A percentile compares a stretch with the other conserved stretches of the same genome.
These are phyloP conservation scores for Butorides virescens DNA, from an alignment of 2,113 vertebrate species.

Conservation along the genomic window DNA sequence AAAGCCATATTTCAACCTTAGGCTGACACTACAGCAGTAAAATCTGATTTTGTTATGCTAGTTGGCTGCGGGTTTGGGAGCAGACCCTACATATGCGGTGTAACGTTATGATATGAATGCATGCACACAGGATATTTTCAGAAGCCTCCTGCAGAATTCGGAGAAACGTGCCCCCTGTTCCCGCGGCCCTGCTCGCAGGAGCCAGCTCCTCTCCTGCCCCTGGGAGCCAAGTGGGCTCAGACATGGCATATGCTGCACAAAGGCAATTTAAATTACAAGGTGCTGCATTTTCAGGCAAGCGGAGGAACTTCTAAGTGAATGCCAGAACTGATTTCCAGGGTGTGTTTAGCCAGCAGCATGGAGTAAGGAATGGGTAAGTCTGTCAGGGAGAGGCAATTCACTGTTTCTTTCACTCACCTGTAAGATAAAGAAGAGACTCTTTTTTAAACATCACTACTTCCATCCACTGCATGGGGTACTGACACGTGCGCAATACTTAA, in stretches of 20 bases:
- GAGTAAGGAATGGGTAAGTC: background rate
- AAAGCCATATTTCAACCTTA: slow-evolving; percentile 62
- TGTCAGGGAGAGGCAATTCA: background rate
- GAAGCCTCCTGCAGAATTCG: background rate
- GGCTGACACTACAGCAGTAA: slow-evolving; percentile 61
- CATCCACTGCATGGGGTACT: background rate
- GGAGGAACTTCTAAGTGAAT: background rate
- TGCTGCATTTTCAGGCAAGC: slow-evolving; percentile 34
- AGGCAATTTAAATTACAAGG: slow-evolving; percentile 43
- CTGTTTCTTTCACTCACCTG: background rate
- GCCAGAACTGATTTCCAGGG: slow-evolving; percentile 29
- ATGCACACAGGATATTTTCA: slow-evolving; percentile 36
- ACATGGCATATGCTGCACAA: background rate
- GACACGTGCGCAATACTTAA: background rate
- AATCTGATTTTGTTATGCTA: slow-evolving; percentile 60
- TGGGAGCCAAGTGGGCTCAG: background rate
- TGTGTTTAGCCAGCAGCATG: background rate
- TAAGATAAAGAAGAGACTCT: background rate
- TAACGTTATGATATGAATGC: slow-evolving; percentile 40
- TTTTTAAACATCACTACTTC: background rate
- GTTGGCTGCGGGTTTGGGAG: slow-evolving; percentile 60
- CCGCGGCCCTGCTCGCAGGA: background rate
- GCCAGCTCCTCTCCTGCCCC: slow-evolving; percentile 13
- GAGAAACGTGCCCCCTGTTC: background rate
- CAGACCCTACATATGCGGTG: slow-evolving; percentile 24